Conservation (phyloP, 2,113 vertebrate genomes). For the Myrmecobius fasciatus region DNA sequence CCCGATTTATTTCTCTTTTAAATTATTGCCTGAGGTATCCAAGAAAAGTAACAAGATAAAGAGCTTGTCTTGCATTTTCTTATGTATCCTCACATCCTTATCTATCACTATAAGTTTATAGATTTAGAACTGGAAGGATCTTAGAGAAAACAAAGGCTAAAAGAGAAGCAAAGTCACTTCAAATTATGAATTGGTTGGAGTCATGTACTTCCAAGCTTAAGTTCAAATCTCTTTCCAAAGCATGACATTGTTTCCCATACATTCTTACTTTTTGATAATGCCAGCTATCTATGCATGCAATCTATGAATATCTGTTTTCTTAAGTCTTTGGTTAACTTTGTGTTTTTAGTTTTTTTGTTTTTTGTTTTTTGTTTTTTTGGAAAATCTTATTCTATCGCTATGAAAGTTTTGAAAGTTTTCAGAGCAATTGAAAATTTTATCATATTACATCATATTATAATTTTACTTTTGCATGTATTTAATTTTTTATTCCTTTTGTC, state of each 20-base stretch:
- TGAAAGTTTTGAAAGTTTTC: neutral
- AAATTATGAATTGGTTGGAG: neutral
- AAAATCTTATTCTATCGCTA: neutral
- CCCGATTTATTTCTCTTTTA: neutral
- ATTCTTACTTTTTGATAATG: slow-evolving; percentile 5
- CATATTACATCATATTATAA: neutral
- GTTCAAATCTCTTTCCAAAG: neutral
- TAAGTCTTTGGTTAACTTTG: slow-evolving; percentile 34
- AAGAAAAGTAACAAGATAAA: neutral
- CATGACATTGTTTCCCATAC: neutral
- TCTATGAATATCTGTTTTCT: neutral
- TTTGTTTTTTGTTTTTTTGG: neutral
- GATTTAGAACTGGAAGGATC: neutral
- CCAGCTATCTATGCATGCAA: neutral
- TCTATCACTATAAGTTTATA: neutral
- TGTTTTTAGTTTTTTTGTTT: slow-evolving; percentile 3
- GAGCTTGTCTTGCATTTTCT: neutral
- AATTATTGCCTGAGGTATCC: neutral
- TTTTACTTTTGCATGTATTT: slow-evolving; percentile 28
- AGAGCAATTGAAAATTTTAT: slow-evolving; percentile 14
- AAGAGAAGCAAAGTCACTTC: neutral
- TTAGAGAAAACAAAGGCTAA: neutral
- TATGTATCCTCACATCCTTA: neutral
- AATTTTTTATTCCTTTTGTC: neutral
- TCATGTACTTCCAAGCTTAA: neutral